Evolutionary conservation across 2,797 vertebrate species (phyloP), one percentile per base, ranked within the genome.

Genomic region (Sebastes oblongus): DNA sequence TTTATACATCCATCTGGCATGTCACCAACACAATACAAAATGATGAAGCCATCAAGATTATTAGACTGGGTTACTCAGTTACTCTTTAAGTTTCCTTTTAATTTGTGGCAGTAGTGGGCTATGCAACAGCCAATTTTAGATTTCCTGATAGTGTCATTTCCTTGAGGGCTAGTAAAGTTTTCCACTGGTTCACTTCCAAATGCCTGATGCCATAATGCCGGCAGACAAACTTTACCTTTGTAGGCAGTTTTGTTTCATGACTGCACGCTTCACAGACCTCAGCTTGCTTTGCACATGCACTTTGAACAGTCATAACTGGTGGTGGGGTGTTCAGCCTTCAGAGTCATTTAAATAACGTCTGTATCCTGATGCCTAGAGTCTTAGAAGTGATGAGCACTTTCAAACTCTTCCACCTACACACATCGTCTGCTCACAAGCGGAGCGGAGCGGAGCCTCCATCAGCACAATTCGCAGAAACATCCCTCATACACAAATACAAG

Each of bases 261-360:
- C 65, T 50, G 12, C 62, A 75, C 1, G 7, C 42, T 39, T 86
- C 16, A 78, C 16, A 14, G 27, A 77, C 25, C 29, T 70, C 24
- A 20, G 25, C 30, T 78, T 68, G 52, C 39, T 50, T 52, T 52
- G 50, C 50, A n/a, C 20, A n/a, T 42, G 32, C 27, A 75, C 20
- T 72, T 77, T 25, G 24, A 9, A 75, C 52, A 69, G 61, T 75
- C 42, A 46, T 46, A 46, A 46, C 24, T 14, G 12, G 7, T 46
- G 66, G 32, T 62, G 4, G 3, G 30, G 20, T 18, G 8, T 30
- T n/a, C 6, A 4, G 55, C 39, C 27, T 64, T 46, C 32, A 54
- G 9, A 54, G 36, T 55, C 20, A 82, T 72, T 87, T 60, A 46
- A 81, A 81, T 72, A 79, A 66, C 50, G 3, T 25, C 34, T 46